Percentiles rank a stretch among this genome's conserved stretches.
phyloP scores from a whole-genome alignment of 1,140 invertebrate genomes.

The Nixonia krombeini region DNA sequence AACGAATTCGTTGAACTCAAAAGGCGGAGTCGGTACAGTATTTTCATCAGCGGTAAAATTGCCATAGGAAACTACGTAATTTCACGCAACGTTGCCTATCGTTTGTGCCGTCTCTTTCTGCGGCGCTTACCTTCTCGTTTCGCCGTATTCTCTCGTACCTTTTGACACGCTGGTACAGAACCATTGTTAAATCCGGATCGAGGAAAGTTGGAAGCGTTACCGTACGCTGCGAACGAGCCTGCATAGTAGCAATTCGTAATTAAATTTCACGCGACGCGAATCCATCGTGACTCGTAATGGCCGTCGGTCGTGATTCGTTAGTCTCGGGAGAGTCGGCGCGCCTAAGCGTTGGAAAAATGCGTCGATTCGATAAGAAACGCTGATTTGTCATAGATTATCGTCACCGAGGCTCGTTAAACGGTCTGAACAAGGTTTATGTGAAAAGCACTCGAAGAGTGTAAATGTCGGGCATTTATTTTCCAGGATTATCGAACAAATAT shows the following conservation, averaged over 20 bases:
- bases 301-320: constrained; percentile 14
- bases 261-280: constrained; percentile 45
- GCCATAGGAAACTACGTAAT: constrained; percentile 39
- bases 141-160: constrained; percentile 15
- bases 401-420: too few species aligned
- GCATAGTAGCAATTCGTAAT: constrained; percentile 38
- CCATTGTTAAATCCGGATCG: constrained; percentile 28
- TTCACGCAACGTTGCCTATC: constrained; percentile 31
- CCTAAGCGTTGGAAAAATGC: constrained; percentile 11
- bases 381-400: too few species aligned
- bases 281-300: constrained; percentile 27
- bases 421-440: too few species aligned
- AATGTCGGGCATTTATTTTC: too few species aligned
- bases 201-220: constrained; percentile 29
- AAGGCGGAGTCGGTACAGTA: constrained; percentile 1
- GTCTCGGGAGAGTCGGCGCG: constrained; percentile 5
- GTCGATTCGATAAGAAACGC: too few species aligned
- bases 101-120: constrained; percentile 14
- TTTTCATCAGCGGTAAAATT: constrained; percentile 27
- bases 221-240: constrained; percentile 8
- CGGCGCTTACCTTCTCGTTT: constrained; percentile 1
- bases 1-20: constrained; percentile 16
- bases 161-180: constrained; percentile 27
- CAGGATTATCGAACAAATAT: too few species aligned
- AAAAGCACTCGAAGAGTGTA: too few species aligned